Evolutionary conservation across 37 sponge, comb jelly and placozoan genomes (phyloP), one percentile per base, ranked within the genome.

Genomic region (Trichoplax adhaerens): DNA sequence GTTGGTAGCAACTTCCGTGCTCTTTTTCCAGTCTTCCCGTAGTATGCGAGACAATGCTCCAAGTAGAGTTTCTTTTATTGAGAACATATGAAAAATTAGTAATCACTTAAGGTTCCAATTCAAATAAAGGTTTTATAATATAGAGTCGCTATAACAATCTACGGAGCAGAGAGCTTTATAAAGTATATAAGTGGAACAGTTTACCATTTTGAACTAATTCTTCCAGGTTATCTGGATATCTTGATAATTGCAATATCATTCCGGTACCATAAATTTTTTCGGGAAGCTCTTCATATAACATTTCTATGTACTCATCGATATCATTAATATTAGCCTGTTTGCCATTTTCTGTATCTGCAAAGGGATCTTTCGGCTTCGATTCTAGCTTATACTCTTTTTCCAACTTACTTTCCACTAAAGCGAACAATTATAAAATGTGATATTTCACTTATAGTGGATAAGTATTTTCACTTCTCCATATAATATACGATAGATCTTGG

Each of bases 11-110:
- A 96, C 79, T 50, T 92, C 87, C 50, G 88, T 81, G 73, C 85
- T 88, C 65, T 88, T 89, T 77, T 86, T 91, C 93, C 93, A 96
- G 69, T 96, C 93, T 4, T 96, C 99, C 57, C 92, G 63, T 59
- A 96, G 68, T 48, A 96, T 90, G n/a, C 99, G 82, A 74, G 81
- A 73, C 65, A 96, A 66, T 51, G 93, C 99, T 4, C 82, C 70
- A 50, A 96, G 66, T 55, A 91, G 65, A 6, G 84, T 85, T 52
- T 96, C 93, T 89, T 50, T 0, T 58, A 47, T 56, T 5, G 56
- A 4, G 7, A 8, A 78, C 55, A 72, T 3, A 55, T 53, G 29
- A 29, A 29, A 29, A 29, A 29, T 29, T 29, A 29, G 29, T 29
- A 29, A 29, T 29, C 29, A 29, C 29, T 29, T 29, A 29, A 29